phyloP scores from a whole-genome alignment of 2,888 invertebrate genomes.

The Latheticus oryzae region DNA sequence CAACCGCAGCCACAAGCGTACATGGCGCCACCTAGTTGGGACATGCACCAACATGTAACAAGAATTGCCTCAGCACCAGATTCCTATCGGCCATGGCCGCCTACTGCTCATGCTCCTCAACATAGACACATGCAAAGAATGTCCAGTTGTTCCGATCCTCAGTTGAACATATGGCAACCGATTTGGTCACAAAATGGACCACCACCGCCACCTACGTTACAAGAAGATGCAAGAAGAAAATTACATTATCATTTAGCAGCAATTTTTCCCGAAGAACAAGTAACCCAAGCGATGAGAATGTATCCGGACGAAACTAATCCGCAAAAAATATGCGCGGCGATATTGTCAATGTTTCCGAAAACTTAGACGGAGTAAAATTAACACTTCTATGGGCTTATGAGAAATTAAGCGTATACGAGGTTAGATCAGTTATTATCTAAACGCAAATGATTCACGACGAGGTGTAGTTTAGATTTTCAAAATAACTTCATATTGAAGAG shows the following conservation, averaged over 20 bases:
- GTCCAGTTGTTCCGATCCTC: slow-evolving; percentile 73
- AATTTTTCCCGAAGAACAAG: slow-evolving; percentile 91
- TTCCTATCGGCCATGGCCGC: slow-evolving; percentile 70
- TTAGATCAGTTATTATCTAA: slow-evolving; percentile 30
- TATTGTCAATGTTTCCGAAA: slow-evolving; percentile 79
- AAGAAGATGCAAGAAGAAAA: slow-evolving; percentile 77
- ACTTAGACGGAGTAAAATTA: slow-evolving; percentile 55
- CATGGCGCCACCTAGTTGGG: slow-evolving; percentile 56
- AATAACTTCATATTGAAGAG: slow-evolving; percentile 62
- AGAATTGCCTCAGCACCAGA: slow-evolving; percentile 82
- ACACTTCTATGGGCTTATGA: slow-evolving; percentile 31
- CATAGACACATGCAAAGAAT: slow-evolving; percentile 65
- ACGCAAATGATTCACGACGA: slow-evolving; percentile 23
- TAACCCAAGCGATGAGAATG: slow-evolving; percentile 87
- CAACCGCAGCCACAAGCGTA: slow-evolving; percentile 51
- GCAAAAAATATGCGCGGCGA: slow-evolving; percentile 89
- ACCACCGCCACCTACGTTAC: slow-evolving; percentile 59
- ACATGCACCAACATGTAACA: slow-evolving; percentile 72
- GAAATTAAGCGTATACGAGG: slow-evolving; percentile 36
- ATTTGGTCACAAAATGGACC: slow-evolving; percentile 63
- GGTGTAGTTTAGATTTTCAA: slow-evolving; percentile 32
- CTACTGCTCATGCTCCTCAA: slow-evolving; percentile 56
- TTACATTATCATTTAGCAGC: slow-evolving; percentile 91
- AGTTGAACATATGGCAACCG: slow-evolving; percentile 69
- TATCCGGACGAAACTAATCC: slow-evolving; percentile 92